Conservation (phyloP, 2,797 vertebrate genomes). For the Octomys mimax region DNA sequence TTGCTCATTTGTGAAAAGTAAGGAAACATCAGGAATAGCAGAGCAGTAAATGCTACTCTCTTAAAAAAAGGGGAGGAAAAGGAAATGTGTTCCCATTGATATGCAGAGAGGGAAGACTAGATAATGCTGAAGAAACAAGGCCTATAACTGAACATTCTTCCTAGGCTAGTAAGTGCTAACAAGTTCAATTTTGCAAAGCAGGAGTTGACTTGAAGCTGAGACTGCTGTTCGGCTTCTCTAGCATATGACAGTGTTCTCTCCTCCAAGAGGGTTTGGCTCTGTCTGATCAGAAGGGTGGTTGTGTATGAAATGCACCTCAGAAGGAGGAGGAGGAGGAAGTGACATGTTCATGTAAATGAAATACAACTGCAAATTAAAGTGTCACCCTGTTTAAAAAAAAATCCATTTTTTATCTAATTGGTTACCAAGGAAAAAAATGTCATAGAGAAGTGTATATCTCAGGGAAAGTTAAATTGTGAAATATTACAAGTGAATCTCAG, state of each 20-base stretch:
- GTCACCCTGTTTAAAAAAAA: slow-evolving; percentile 83
- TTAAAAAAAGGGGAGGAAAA: background rate
- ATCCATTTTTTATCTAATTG: slow-evolving; percentile 85
- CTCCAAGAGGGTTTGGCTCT: slow-evolving; percentile 71
- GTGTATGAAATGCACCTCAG: slow-evolving; percentile 81
- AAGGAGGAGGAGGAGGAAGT: slow-evolving; percentile 85
- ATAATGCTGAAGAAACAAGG: slow-evolving; percentile 7
- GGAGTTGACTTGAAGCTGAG: slow-evolving; percentile 45
- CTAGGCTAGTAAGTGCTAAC: background rate
- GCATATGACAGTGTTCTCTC: slow-evolving; percentile 61
- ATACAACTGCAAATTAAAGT: slow-evolving; percentile 87
- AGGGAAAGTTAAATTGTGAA: slow-evolving; percentile 78
- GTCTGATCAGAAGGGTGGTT: slow-evolving; percentile 82
- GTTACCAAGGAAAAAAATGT: slow-evolving; percentile 83
- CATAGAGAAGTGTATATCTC: slow-evolving; percentile 80
- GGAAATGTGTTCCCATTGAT: background rate
- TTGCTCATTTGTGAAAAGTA: slow-evolving; percentile 52
- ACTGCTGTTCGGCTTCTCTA: slow-evolving; percentile 37
- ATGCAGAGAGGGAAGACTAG: background rate
- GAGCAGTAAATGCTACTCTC: background rate
- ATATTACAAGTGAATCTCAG: slow-evolving; percentile 75
- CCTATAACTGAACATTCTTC: slow-evolving; percentile 26
- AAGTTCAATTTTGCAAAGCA: slow-evolving; percentile 52
- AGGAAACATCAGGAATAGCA: slow-evolving; percentile 11
- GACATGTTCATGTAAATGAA: slow-evolving; percentile 86